Base-by-base conservation (phyloP, 2,797 vertebrate genomes). In the Lycodopsis pacificus region DNA sequence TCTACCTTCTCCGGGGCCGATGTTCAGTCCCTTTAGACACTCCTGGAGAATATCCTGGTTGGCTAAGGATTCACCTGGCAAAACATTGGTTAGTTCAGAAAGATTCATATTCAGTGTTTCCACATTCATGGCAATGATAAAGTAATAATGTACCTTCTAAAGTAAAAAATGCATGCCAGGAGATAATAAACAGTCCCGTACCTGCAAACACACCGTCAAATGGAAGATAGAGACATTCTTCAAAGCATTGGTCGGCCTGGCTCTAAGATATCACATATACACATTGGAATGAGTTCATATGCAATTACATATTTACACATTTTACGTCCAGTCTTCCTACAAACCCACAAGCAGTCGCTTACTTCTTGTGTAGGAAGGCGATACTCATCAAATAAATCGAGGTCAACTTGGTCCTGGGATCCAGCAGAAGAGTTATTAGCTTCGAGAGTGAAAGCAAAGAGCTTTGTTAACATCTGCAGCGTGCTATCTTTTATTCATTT, bases 1-100 rank as follows among this genome's bases (percentile, higher is more conserved):
- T 34, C 51, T 93, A 95, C 94, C 94, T 92, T 71, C 25, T 65
- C 67, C 70, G 63, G 82, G 87, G 62, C 80, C 30, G 27, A 95
- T 92, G 68, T 91, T 91, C 53, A 96, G 77, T 19, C 44, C 89
- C 32, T 54, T 22, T 0, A 96, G 84, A 79, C 88, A 91, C 70
- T 82, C 36, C 68, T 94, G 77, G 56, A 96, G 88, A 62, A 94
- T 73, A 75, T 94, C 93, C 0, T 75, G 79, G 30, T 42, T 17
- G 42, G 2, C 49, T 59, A 48, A 0, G 42, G 65, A 20, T 6
- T 81, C 90, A 89, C 75, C 14, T 22, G 73, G 68, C 15, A 76
- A 46, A 46, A 76, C 30, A 65, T 36, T 19, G 36, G 70, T 30
- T 20, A 6, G 36, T 48, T 73, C 5, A 65, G 38, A 51, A 65